phyloP scores from a whole-genome alignment of 1,140 invertebrate genomes.

The Harlomillsia oculata region DNA sequence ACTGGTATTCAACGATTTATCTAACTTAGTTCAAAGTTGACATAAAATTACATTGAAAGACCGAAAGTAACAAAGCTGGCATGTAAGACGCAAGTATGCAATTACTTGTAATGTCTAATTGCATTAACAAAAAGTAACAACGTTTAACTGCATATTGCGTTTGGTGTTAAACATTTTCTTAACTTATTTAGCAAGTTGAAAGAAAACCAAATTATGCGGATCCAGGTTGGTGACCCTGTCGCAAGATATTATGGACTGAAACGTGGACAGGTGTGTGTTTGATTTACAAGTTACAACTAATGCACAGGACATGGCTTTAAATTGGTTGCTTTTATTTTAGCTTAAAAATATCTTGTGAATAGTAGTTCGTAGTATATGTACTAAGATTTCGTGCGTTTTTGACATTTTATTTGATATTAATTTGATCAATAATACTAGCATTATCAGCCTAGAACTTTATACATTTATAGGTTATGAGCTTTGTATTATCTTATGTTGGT shows the following conservation, averaged over 20 bases:
- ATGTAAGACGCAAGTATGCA: not conserved
- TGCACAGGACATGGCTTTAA: too few species aligned
- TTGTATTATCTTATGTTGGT: too few species aligned
- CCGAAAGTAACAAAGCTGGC: not conserved
- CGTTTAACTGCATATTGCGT: not conserved
- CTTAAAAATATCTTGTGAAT: not conserved
- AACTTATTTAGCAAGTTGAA: slow-evolving; percentile 70
- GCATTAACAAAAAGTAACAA: not conserved
- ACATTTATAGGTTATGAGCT: too few species aligned
- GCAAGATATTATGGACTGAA: slow-evolving; percentile 95
- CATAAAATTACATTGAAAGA: not conserved
- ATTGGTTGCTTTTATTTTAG: slow-evolving; percentile 2
- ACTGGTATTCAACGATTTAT: slow-evolving; percentile 34
- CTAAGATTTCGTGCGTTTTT: too few species aligned
- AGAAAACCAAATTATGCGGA: slow-evolving; percentile 97
- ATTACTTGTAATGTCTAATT: not conserved
- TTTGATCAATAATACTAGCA: too few species aligned
- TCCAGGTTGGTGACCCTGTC: slow-evolving; percentile 96
- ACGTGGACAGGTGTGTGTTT: slow-evolving; percentile 70
- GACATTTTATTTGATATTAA: too few species aligned
- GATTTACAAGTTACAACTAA: too few species aligned
- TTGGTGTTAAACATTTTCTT: slow-evolving; percentile 1
- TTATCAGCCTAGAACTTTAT: too few species aligned
- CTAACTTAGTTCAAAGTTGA: slow-evolving; percentile 2
- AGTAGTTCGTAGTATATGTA: not conserved